Evolutionary conservation across 2,113 vertebrate species (phyloP).

Genomic region (Indicator maculatus): DNA sequence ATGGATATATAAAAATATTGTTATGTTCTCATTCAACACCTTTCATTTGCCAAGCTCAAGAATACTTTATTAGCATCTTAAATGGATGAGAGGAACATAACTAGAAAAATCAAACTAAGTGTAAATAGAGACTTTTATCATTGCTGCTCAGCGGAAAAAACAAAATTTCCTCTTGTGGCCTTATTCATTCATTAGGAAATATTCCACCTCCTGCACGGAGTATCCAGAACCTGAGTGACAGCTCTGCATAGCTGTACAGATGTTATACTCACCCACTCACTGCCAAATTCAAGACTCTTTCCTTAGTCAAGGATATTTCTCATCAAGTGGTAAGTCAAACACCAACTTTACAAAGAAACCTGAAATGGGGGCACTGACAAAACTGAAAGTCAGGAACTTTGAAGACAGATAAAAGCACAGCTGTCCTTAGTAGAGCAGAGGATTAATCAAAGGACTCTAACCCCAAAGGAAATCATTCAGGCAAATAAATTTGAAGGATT

Average conservation of each 20-base stretch:
- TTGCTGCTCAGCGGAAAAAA: not conserved
- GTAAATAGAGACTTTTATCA: not conserved
- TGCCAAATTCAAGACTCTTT: not conserved
- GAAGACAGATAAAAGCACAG: not conserved
- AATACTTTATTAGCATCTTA: not conserved
- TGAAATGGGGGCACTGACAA: not conserved
- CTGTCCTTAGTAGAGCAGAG: not conserved
- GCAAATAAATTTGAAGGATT: not conserved
- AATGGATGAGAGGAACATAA: not conserved
- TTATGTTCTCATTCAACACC: not conserved
- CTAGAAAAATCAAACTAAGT: not conserved
- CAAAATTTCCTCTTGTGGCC: not conserved
- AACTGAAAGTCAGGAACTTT: not conserved
- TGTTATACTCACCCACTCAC: not conserved
- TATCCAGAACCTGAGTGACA: not conserved
- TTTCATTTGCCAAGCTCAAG: not conserved
- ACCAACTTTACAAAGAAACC: not conserved
- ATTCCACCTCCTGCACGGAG: not conserved
- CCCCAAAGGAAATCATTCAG: not conserved
- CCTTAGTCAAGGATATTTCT: not conserved
- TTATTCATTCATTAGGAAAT: not conserved
- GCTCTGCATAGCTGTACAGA: not conserved
- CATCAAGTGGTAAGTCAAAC: not conserved
- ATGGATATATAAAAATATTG: fast-evolving
- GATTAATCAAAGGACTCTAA: not conserved